Percentiles rank a stretch among this genome's conserved stretches.
Evolutionary conservation across 2,888 invertebrate species (phyloP).

Genomic region (Sesia apiformis): DNA sequence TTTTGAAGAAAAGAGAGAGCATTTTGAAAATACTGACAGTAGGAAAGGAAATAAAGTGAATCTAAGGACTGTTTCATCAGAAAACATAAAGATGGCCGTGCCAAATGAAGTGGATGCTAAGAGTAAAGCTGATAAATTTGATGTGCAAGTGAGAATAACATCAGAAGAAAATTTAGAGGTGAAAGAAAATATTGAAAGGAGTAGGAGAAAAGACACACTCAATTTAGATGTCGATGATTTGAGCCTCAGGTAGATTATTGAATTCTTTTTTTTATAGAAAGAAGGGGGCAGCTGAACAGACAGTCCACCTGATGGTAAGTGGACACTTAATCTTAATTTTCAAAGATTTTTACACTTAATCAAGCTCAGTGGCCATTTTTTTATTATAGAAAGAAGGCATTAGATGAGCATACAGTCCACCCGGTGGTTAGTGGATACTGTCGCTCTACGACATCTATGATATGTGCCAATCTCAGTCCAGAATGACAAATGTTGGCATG

Average conservation of each 20-base stretch:
- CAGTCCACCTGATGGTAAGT: no score
- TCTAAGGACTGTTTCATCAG: constrained; percentile 41
- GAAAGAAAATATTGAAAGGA: constrained; percentile 45
- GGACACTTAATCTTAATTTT: no score
- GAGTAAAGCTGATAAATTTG: constrained; percentile 58
- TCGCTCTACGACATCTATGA: neutral
- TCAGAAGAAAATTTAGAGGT: constrained; percentile 65
- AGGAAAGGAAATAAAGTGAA: constrained; percentile 34
- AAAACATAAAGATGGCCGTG: constrained; percentile 63
- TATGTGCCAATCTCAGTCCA: no score
- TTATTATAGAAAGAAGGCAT: no score
- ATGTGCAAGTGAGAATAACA: constrained; percentile 65
- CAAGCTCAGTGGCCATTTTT: no score
- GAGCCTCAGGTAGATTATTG: constrained; percentile 53
- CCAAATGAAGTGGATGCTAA: constrained; percentile 60
- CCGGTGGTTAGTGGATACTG: no score
- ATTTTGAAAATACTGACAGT: constrained; percentile 36
- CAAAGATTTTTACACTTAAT: no score
- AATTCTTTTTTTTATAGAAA: neutral
- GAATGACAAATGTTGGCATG: no score
- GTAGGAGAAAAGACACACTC: constrained; percentile 52
- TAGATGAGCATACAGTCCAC: no score
- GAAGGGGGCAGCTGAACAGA: neutral
- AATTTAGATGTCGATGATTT: constrained; percentile 71
- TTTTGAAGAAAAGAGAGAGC: constrained; percentile 38